Percentiles rank a stretch among this genome's conserved stretches.
Conservation (phyloP, 1,140 invertebrate species). For the Papilio machaon region DNA sequence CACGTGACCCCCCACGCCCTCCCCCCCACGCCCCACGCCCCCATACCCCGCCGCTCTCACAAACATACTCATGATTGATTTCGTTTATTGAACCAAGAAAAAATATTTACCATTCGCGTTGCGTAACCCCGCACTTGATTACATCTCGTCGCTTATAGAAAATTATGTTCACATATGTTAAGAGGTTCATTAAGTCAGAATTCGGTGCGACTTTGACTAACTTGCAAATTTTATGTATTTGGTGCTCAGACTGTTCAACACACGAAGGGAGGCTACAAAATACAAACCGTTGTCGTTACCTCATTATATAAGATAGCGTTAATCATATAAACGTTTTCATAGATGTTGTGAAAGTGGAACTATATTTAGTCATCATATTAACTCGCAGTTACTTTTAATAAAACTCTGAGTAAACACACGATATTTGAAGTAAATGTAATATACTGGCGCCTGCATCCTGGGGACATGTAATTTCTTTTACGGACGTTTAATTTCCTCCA, state of each 20-base stretch:
- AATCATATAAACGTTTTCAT: too few relatives aligned
- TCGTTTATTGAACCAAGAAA: slow-evolving; percentile 24
- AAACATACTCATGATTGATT: neutral
- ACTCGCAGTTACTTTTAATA: neutral
- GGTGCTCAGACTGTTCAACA: neutral
- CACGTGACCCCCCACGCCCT: slow-evolving; percentile 1
- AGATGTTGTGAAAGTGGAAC: neutral
- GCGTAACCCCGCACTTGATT: slow-evolving; percentile 14
- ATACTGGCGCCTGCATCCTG: neutral
- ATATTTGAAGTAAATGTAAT: slow-evolving; percentile 10
- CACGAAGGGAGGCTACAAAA: neutral
- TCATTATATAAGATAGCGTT: neutral
- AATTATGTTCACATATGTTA: slow-evolving; percentile 20
- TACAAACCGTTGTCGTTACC: neutral
- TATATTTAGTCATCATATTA: neutral
- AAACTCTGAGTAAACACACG: neutral
- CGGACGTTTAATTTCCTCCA: slow-evolving; percentile 18
- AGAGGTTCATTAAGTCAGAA: slow-evolving; percentile 10
- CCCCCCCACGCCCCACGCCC: neutral
- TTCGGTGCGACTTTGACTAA: neutral
- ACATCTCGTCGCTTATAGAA: slow-evolving; percentile 5
- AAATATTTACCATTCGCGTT: slow-evolving; percentile 25
- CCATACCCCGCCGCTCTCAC: neutral
- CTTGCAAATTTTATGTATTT: neutral
- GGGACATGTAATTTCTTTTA: slow-evolving; percentile 11